phyloP scores from a whole-genome alignment of 2,888 invertebrate genomes.

The Agriopis marginaria region DNA sequence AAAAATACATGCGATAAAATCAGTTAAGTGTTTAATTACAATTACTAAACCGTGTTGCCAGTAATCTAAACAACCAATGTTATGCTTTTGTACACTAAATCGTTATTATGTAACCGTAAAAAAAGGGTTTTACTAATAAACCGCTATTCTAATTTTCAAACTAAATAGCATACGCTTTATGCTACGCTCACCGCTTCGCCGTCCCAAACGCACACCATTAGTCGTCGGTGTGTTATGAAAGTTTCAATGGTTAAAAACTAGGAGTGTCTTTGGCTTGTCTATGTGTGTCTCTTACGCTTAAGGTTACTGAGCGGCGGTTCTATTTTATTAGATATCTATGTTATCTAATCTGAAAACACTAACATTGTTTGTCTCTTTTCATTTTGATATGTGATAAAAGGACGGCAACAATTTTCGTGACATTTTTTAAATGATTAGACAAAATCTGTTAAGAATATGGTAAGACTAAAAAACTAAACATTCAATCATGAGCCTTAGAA shows the following conservation, averaged over 20 bases:
- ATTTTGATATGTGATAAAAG: background rate
- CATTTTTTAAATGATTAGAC: too few relatives aligned
- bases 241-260: slow-evolving; percentile 53
- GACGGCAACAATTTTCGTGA: too few relatives aligned
- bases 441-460: too few relatives aligned
- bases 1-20: too few relatives aligned
- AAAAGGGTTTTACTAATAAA: background rate
- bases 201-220: slow-evolving; percentile 14
- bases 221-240: slow-evolving; percentile 66
- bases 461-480: background rate
- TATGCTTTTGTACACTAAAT: too few relatives aligned
- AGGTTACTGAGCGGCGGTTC: slow-evolving; percentile 44
- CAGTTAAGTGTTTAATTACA: too few relatives aligned
- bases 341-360: too few relatives aligned
- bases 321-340: slow-evolving; percentile 15
- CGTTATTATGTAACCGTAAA: too few relatives aligned
- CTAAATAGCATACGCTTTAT: background rate
- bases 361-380: background rate
- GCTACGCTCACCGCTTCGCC: slow-evolving; percentile 6
- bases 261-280: slow-evolving; percentile 65
- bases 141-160: background rate
- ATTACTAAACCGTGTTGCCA: too few relatives aligned
- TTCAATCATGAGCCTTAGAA: background rate
- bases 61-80: too few relatives aligned
- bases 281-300: slow-evolving; percentile 66